A percentile compares a stretch with the other conserved stretches of the same genome.
These are phyloP conservation scores for Holothuria glaberrima DNA, from an alignment of 35 echinoderm and acorn worm genomes.

Conservation along the genomic window DNA sequence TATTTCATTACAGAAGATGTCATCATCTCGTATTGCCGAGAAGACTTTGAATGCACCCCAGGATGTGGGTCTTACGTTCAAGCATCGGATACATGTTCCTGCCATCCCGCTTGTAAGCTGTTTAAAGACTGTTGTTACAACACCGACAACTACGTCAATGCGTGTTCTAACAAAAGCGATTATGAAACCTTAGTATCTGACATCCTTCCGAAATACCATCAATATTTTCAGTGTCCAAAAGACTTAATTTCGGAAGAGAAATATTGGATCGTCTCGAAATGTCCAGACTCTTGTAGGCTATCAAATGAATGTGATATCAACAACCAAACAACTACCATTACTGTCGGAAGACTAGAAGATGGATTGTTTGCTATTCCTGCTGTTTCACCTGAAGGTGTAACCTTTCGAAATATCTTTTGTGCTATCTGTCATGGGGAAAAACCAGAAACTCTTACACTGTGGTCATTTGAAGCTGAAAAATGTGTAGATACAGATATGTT, in stretches of 20 bases:
- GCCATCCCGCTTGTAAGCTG: no score
- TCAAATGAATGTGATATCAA: conserved; percentile 22
- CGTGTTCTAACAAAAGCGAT: no score
- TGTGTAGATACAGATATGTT: not conserved
- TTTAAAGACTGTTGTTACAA: no score
- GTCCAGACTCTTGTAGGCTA: conserved; percentile 11
- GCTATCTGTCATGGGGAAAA: conserved; percentile 17
- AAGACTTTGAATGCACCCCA: not conserved
- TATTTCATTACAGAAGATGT: not conserved
- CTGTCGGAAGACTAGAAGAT: conserved; percentile 22
- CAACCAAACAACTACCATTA: not conserved
- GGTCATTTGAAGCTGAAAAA: no score
- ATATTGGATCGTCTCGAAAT: no score
- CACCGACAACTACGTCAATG: not conserved
- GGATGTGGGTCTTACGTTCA: not conserved
- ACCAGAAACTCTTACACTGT: no score
- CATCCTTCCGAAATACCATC: no score
- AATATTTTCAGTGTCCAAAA: conserved; percentile 18
- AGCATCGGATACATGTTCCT: no score
- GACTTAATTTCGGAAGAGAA: no score
- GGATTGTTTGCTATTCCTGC: not conserved
- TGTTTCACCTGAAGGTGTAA: no score
- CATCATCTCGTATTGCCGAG: not conserved
- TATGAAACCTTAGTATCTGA: no score
- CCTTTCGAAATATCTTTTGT: conserved; percentile 39